Percentiles rank a stretch among this genome's conserved stretches.
Evolutionary conservation across 2,113 vertebrate species (phyloP).

Genomic region (Corythaixoides concolor): DNA sequence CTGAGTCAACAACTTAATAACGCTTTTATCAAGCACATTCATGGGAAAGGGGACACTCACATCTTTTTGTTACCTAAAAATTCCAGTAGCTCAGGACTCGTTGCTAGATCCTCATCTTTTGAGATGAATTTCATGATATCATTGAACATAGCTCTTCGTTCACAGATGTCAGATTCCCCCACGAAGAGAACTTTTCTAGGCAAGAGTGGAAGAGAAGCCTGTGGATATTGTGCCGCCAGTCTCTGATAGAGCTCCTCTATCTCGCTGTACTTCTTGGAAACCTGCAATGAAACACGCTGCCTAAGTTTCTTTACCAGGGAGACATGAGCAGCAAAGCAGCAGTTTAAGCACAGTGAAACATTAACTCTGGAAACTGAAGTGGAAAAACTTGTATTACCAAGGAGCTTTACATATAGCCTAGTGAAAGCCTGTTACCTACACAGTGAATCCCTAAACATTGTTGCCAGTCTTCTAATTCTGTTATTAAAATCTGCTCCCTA

Average conservation of each 20-base stretch:
- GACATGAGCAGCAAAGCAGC: background rate
- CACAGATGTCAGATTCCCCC: constrained; percentile 82
- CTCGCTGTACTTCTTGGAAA: constrained; percentile 88
- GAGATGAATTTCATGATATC: constrained; percentile 81
- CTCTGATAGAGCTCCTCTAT: constrained; percentile 83
- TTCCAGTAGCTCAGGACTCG: constrained; percentile 80
- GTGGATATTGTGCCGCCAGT: constrained; percentile 68
- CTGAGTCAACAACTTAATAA: background rate
- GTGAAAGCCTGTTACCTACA: background rate
- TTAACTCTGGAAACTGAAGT: background rate
- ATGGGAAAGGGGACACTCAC: background rate
- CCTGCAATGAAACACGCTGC: constrained; percentile 64
- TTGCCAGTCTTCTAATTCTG: background rate
- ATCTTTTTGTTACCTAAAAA: constrained; percentile 80
- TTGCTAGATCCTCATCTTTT: constrained; percentile 73
- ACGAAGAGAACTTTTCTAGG: constrained; percentile 86
- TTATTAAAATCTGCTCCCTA: background rate
- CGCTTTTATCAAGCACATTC: background rate
- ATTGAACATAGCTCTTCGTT: constrained; percentile 77
- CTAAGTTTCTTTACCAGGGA: background rate
- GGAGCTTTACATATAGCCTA: background rate
- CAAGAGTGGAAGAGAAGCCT: constrained; percentile 73
- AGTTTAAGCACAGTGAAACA: background rate
- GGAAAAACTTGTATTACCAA: background rate
- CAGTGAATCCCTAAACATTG: background rate